Evolutionary conservation across 2,113 vertebrate genomes (phyloP).

Genomic region (Heloderma charlesbogerti): DNA sequence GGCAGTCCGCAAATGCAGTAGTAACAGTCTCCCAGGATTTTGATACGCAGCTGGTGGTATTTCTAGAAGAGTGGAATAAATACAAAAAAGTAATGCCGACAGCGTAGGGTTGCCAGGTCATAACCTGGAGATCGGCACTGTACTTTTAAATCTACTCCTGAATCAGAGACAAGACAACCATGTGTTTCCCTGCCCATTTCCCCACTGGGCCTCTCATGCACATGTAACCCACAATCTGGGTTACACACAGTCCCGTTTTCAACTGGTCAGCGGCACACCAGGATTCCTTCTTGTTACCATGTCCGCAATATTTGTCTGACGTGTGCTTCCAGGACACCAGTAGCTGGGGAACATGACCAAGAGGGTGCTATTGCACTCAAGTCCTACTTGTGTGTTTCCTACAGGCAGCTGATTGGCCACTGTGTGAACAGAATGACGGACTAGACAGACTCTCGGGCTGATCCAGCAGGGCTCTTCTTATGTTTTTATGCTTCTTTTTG

Average conservation of each 20-base stretch:
- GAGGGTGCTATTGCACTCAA: no score
- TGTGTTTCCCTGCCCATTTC: not conserved
- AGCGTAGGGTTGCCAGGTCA: not conserved
- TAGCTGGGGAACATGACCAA: no score
- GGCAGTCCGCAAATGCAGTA: conserved; percentile 97
- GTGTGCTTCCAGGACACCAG: no score
- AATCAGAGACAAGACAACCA: not conserved
- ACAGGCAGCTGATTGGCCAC: no score
- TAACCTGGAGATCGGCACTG: not conserved
- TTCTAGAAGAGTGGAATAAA: conserved; percentile 73
- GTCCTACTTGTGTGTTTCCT: no score
- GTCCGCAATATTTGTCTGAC: no score
- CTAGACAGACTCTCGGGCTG: no score
- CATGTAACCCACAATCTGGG: no score
- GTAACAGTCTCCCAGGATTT: conserved; percentile 96
- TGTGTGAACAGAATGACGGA: no score
- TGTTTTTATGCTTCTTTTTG: no score
- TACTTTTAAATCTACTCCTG: not conserved
- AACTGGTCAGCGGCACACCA: not conserved
- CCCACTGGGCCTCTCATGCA: not conserved
- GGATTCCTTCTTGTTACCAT: not conserved
- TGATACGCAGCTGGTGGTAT: conserved; percentile 93
- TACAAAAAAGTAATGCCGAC: not conserved
- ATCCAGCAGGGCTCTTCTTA: no score
- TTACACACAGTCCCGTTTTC: not conserved